Evolutionary conservation across 2,797 vertebrate species (phyloP).

Genomic region (Labroides dimidiatus): DNA sequence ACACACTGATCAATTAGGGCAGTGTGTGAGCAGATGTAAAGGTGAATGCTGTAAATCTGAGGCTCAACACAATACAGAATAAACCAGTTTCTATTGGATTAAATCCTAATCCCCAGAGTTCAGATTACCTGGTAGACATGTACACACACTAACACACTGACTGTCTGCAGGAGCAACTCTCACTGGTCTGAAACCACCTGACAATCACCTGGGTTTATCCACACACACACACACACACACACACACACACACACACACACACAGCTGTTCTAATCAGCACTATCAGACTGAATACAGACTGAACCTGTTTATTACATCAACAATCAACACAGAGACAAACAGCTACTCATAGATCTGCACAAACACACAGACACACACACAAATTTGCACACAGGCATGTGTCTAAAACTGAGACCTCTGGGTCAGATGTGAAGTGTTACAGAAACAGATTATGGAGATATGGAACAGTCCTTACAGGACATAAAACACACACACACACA

Average conservation of each 20-base stretch:
- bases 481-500: background rate
- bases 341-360: background rate
- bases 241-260: background rate
- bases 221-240: background rate
- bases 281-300: background rate
- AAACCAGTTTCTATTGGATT: slow-evolving; percentile 1
- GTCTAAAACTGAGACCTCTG: background rate
- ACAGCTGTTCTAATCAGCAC: background rate
- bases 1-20: background rate
- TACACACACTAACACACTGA: background rate
- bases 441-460: background rate
- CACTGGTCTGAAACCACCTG: background rate
- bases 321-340: background rate
- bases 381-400: background rate
- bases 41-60: background rate
- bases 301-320: background rate
- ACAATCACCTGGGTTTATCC: background rate
- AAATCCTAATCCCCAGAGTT: background rate
- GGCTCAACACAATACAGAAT: background rate
- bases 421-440: background rate
- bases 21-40: background rate
- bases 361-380: background rate
- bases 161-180: background rate
- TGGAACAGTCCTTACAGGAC: background rate
- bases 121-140: slow-evolving; percentile 1